phyloP scores from a whole-genome alignment of 1,140 invertebrate species.

The Diuraphis noxia region DNA sequence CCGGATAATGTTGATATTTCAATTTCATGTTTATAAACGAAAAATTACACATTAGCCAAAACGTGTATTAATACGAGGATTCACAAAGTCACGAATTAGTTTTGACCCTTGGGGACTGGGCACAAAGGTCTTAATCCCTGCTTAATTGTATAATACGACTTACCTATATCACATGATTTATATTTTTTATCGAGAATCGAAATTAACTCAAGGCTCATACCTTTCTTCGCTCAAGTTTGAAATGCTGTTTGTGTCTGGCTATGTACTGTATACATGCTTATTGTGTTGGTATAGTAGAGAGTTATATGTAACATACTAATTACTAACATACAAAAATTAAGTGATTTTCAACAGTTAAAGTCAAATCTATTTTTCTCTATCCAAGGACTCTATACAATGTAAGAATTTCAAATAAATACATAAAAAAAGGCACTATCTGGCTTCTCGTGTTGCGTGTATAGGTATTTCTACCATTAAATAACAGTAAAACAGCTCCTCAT shows the following conservation, averaged over 20 bases:
- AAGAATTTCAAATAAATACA: not conserved
- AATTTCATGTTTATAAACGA: no score
- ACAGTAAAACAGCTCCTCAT: not conserved
- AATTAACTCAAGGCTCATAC: not conserved
- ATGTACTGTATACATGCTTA: no score
- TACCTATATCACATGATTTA: not conserved
- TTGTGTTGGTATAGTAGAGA: no score
- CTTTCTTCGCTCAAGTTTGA: not conserved
- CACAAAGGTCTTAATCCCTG: not conserved
- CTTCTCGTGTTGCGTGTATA: not conserved
- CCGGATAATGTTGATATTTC: no score
- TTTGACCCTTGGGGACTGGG: no score
- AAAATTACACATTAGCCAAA: no score
- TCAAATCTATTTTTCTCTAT: not conserved
- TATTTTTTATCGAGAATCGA: not conserved
- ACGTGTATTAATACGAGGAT: no score
- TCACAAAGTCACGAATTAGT: not conserved
- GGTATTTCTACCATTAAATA: not conserved
- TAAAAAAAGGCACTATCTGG: not conserved
- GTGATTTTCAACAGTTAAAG: no score
- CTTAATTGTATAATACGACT: not conserved
- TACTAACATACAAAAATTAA: no score
- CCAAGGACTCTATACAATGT: not conserved
- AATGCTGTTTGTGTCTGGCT: not conserved
- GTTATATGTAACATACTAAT: no score